Base-by-base conservation (phyloP, 2,113 vertebrate species). In the Bambusicola thoracicus region DNA sequence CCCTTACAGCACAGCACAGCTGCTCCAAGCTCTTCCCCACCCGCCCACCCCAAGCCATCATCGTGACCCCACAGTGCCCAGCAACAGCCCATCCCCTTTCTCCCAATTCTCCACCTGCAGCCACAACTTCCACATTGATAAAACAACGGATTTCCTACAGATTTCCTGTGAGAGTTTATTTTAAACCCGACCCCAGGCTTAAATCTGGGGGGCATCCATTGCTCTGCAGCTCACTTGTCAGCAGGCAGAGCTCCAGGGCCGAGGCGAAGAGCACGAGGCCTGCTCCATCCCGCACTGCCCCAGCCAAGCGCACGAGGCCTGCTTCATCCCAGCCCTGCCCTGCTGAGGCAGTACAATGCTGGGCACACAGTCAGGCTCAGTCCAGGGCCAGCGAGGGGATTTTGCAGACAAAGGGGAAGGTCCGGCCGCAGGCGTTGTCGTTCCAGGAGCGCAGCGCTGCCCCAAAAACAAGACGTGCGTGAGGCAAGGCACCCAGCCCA, bases 401-500 rank as follows among this genome's bases (percentile, higher is more conserved):
- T 97, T 98, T 98, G 95, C 98, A 98, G 68, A 99, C 98, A 13
- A 98, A 99, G 29, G 98, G 98, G 85, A 98, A 98, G 85, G 97
- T 96, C 78, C 90, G 95, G 90, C 96, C 94, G 11, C 98, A 98
- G 95, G 97, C 94, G 30, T 98, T 98, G 94, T 98, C 98, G 0
- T 98, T 98, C 98, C 98, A 98, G 44, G 98, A 99, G 81, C 98
- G 97, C 74, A 98, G 95, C 0, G 98, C 98, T 98, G 87, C 15
- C 75, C 62, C 49, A 29, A 79, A 76, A 38, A 56, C 62, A 76
- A 70, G 44, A 58, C 0, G 0, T 93, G 61, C 0, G 0, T 93
- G 17, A 63, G 61, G 25, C 17, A 27, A 27, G 4, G 56, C 32
- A 34, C 30, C 56, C 32, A 13, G 32, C 32, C 25, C 11, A 11